A percentile compares a stretch with the other conserved stretches of the same genome.
Conservation (phyloP, 2,797 vertebrate genomes). For the Epinephelus malabaricus region DNA sequence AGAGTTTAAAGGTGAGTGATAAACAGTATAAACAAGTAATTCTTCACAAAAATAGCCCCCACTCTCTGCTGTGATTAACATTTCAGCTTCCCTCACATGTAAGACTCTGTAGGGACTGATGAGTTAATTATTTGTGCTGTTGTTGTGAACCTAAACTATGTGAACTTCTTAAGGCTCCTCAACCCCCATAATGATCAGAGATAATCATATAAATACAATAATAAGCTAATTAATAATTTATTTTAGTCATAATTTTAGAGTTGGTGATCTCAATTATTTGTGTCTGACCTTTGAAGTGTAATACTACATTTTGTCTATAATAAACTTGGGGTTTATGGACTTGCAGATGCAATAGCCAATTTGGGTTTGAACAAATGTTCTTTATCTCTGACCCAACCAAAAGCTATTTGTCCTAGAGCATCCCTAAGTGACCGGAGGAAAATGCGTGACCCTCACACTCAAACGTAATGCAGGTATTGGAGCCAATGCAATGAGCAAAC, state of each 20-base stretch:
- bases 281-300: background rate
- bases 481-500: too few relatives aligned
- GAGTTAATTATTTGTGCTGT: background rate
- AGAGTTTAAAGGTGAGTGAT: background rate
- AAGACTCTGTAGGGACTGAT: background rate
- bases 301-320: too few relatives aligned
- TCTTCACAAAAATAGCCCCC: background rate
- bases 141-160: background rate
- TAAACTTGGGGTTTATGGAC: background rate
- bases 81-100: background rate
- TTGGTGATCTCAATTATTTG: background rate
- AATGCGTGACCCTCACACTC: too few relatives aligned
- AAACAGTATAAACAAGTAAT: background rate
- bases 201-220: background rate
- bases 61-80: too few relatives aligned
- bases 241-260: background rate
- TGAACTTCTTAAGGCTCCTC: background rate
- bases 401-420: too few relatives aligned
- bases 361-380: too few relatives aligned
- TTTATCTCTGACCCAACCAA: background rate
- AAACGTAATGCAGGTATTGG: too few relatives aligned
- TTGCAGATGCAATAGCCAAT: background rate
- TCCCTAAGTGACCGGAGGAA: too few relatives aligned
- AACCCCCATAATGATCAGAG: background rate
- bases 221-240: background rate